Percentiles rank a stretch among this genome's conserved stretches.
phyloP scores from a whole-genome alignment of 2,797 vertebrate genomes.

The Falco peregrinus region DNA sequence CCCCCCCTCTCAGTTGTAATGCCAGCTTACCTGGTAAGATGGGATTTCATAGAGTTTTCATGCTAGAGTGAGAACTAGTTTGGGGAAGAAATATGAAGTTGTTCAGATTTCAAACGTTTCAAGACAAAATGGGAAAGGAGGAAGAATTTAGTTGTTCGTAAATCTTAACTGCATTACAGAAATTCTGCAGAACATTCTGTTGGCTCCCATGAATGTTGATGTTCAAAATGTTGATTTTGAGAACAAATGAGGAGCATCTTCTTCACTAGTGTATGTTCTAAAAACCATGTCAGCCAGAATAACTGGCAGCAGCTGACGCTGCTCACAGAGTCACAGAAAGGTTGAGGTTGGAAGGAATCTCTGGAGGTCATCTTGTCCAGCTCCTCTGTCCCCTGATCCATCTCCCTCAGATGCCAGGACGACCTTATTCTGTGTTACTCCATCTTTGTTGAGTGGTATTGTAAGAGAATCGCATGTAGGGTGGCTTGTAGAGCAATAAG shows the following conservation, averaged over 20 bases:
- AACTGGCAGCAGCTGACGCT: not conserved
- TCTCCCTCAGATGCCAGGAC: not conserved
- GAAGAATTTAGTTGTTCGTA: not conserved
- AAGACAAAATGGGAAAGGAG: not conserved
- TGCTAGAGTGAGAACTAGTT: not conserved
- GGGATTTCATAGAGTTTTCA: not conserved
- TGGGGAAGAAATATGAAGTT: not conserved
- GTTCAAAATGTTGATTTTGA: not conserved
- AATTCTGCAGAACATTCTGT: not conserved
- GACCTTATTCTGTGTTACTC: not conserved
- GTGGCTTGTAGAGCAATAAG: not conserved
- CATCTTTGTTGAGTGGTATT: not conserved
- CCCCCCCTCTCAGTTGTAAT: not conserved
- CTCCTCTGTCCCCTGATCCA: not conserved
- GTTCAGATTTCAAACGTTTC: not conserved
- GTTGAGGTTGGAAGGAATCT: not conserved
- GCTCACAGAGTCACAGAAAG: not conserved
- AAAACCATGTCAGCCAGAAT: not conserved
- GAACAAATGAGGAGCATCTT: not conserved
- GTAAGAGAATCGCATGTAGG: fast-evolving
- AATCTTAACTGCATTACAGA: not conserved
- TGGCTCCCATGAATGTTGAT: not conserved
- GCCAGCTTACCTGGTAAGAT: not conserved
- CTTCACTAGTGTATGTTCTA: not conserved
- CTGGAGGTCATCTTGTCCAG: not conserved